Evolutionary conservation across 2,888 invertebrate genomes (phyloP).

Genomic region (Dioctria linearis): DNA sequence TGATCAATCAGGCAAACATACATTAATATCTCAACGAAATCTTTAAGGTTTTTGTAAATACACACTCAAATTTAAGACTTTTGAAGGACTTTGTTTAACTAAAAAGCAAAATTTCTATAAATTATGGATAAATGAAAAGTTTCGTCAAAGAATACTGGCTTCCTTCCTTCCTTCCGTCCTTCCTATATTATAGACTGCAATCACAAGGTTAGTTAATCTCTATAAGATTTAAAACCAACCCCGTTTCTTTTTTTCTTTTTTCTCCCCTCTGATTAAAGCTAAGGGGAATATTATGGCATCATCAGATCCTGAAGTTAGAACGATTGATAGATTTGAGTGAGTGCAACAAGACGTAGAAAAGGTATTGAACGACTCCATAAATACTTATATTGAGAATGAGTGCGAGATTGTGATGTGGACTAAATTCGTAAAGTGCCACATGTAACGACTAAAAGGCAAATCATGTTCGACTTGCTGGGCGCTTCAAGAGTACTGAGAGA

Average conservation of each 20-base stretch:
- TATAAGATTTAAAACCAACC: too few species aligned
- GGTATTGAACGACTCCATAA: background rate
- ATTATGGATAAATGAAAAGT: too few species aligned
- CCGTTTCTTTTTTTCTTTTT: too few species aligned
- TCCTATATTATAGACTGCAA: too few species aligned
- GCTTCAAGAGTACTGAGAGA: background rate
- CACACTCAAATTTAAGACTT: background rate
- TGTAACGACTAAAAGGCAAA: slow-evolving; percentile 50
- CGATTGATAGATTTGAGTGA: slow-evolving; percentile 28
- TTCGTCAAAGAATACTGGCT: too few species aligned
- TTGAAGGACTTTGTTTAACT: slow-evolving; percentile 20
- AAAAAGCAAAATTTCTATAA: background rate
- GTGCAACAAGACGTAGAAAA: background rate
- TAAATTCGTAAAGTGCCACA: slow-evolving; percentile 19
- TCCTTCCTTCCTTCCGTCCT: too few species aligned
- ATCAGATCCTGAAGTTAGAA: background rate
- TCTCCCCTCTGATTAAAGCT: too few species aligned
- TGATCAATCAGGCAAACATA: too few species aligned
- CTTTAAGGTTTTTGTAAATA: background rate
- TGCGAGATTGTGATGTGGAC: background rate
- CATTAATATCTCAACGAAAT: too few species aligned
- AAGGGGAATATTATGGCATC: too few species aligned
- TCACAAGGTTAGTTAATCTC: too few species aligned
- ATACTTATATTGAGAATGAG: background rate
- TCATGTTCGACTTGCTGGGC: slow-evolving; percentile 47